phyloP scores from a whole-genome alignment of 2,797 vertebrate species.

The Pipistrellus pipistrellus region DNA sequence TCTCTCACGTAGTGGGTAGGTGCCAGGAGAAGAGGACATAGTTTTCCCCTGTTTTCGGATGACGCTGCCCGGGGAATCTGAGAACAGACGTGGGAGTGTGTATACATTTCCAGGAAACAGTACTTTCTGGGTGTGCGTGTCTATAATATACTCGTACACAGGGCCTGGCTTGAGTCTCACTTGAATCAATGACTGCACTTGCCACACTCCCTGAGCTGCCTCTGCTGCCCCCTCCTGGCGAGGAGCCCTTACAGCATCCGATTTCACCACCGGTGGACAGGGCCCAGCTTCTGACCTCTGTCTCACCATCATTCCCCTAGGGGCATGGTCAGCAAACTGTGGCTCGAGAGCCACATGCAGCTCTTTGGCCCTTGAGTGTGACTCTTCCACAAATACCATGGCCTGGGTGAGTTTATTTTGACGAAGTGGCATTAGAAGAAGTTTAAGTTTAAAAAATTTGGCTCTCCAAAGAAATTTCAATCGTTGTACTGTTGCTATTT shows the following conservation, averaged over 20 bases:
- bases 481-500: no score
- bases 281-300: background rate
- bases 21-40: background rate
- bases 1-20: background rate
- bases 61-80: background rate
- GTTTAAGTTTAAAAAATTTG: no score
- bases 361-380: no score
- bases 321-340: no score
- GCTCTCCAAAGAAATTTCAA: no score
- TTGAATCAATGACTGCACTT: background rate
- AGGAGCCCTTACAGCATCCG: background rate
- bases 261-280: background rate
- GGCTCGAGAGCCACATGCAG: no score
- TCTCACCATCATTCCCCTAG: background rate
- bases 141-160: conserved; percentile 33
- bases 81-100: background rate
- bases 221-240: background rate
- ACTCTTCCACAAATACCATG: no score
- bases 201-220: background rate
- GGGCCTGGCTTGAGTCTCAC: background rate
- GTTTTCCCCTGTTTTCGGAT: background rate
- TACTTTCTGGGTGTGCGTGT: background rate
- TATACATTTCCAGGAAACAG: background rate
- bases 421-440: no score
- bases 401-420: no score